Conservation (phyloP, 2,888 invertebrate genomes). For the Rhingia campestris region DNA sequence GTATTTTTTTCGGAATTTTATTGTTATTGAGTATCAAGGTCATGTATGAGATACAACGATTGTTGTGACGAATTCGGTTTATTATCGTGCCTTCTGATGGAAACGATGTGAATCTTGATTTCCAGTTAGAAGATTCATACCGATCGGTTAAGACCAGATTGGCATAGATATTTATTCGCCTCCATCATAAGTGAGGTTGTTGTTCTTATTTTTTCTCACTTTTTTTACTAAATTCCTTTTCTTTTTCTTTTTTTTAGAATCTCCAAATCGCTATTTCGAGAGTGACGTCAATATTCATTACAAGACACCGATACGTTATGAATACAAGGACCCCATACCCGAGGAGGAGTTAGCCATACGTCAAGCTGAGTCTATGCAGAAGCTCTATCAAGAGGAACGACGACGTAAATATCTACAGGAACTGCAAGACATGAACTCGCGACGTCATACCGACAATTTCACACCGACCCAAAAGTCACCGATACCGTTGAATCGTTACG, state of each 20-base stretch:
- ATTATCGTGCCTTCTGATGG: neutral
- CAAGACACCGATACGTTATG: constrained; percentile 93
- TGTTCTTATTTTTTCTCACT: neutral
- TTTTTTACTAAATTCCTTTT: neutral
- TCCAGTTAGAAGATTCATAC: constrained; percentile 37
- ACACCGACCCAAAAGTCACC: constrained; percentile 96
- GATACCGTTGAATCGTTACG: constrained; percentile 95
- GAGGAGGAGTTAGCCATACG: constrained; percentile 94
- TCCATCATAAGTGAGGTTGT: neutral
- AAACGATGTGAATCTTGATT: neutral
- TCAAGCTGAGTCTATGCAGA: constrained; percentile 95
- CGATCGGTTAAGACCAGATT: constrained; percentile 56
- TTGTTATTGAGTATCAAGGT: constrained; percentile 62
- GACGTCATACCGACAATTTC: constrained; percentile 97
- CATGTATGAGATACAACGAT: constrained; percentile 39
- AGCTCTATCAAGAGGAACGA: constrained; percentile 94
- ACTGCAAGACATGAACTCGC: constrained; percentile 95
- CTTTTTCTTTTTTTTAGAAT: constrained; percentile 85
- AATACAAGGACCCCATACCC: constrained; percentile 92
- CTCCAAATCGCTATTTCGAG: constrained; percentile 94
- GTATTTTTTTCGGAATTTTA: constrained; percentile 7
- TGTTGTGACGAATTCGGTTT: constrained; percentile 27
- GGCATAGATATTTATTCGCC: neutral
- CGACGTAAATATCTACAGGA: constrained; percentile 96
- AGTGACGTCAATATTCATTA: constrained; percentile 97